Percentiles rank a stretch among this genome's conserved stretches.
These are phyloP conservation scores for Phrynocephalus versicolor DNA, from an alignment of 2,113 vertebrate genomes.

Conservation along the genomic window DNA sequence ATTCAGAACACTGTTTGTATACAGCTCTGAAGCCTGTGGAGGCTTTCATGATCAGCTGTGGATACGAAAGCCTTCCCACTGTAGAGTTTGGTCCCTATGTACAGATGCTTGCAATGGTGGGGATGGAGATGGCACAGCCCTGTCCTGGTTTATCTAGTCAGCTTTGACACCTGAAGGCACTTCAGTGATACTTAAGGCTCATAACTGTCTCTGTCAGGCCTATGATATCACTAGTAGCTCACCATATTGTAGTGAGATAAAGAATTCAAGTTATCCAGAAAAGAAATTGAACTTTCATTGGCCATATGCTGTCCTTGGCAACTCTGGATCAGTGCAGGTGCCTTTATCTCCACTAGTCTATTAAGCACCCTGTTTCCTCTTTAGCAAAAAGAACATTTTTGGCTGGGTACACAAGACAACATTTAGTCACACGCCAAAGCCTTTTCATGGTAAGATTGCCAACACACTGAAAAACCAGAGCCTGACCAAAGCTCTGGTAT, in stretches of 20 bases:
- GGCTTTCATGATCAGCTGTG: no score
- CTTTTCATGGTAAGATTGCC: not conserved
- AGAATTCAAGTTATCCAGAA: not conserved
- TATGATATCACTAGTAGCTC: not conserved
- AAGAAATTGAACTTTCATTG: not conserved
- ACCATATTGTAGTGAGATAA: not conserved
- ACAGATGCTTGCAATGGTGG: no score
- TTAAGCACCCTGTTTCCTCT: not conserved
- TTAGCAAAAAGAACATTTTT: not conserved
- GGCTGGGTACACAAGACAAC: not conserved
- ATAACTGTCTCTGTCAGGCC: not conserved
- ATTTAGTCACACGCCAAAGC: not conserved
- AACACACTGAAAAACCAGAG: not conserved
- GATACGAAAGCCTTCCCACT: no score
- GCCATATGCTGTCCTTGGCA: not conserved
- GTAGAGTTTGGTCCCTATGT: no score
- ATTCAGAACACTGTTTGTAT: no score
- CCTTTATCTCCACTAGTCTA: not conserved
- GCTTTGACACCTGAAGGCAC: no score
- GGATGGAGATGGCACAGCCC: no score
- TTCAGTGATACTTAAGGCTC: no score
- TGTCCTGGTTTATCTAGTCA: no score
- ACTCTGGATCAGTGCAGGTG: not conserved
- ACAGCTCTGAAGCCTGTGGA: no score
- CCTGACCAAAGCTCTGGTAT: not conserved